Conservation (phyloP, 2,113 vertebrate genomes). For the Cyanoderma ruficeps region DNA sequence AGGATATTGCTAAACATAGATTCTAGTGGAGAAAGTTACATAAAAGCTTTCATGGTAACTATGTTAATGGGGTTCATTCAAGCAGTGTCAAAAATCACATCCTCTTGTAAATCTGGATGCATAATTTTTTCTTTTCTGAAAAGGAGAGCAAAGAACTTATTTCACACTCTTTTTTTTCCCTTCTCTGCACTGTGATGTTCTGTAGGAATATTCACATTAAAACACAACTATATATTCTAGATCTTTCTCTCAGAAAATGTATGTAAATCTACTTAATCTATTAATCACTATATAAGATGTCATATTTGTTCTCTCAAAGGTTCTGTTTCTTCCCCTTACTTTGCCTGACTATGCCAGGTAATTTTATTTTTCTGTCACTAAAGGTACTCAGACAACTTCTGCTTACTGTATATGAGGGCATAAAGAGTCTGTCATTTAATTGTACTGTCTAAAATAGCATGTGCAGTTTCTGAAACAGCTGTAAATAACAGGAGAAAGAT, state of each 20-base stretch:
- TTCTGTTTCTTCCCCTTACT: not conserved
- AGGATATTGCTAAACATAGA: not conserved
- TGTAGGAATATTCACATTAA: not conserved
- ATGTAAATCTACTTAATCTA: not conserved
- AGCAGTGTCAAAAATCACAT: not conserved
- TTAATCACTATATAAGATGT: not conserved
- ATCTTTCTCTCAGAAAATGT: not conserved
- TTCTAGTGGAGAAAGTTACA: not conserved
- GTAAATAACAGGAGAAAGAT: not conserved
- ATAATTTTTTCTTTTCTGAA: not conserved
- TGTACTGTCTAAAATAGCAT: not conserved
- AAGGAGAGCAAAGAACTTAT: not conserved
- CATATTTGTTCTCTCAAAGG: not conserved
- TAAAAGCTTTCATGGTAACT: not conserved
- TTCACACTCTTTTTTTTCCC: not conserved
- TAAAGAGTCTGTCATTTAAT: not conserved
- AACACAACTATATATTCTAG: not conserved
- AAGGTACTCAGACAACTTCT: not conserved
- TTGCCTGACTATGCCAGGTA: not conserved
- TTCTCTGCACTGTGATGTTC: not conserved
- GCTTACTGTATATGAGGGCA: not conserved
- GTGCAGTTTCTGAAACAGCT: not conserved
- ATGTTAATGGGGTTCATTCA: not conserved
- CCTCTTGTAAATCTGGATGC: not conserved
- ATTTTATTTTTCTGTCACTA: not conserved